Base-by-base conservation (phyloP, 2,888 invertebrate species). In the Athripsodes cinereus region DNA sequence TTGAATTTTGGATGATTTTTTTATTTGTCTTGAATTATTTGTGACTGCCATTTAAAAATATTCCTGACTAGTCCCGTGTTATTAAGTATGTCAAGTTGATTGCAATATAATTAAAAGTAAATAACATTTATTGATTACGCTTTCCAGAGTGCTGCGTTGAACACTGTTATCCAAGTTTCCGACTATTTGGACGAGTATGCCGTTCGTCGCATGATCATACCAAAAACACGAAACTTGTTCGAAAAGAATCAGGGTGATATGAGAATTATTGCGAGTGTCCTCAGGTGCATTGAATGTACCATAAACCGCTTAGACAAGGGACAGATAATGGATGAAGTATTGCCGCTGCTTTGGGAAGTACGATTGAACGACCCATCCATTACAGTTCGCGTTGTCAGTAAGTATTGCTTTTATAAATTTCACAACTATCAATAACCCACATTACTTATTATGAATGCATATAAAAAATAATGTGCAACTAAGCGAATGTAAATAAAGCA, bases 341-440 rank as follows among this genome's bases (percentile, higher is more conserved):
- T 96, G 65, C 96, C 96, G 1, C 82, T 96, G 64, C 80, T 97
- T 31, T 88, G 90, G 69, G 88, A 89, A 66, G 90, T 95, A 67
- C 85, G 89, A 62, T 83, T 94, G 52, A 87, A 87, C 64, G 95
- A 96, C 72, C 90, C 95, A 8, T 91, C 93, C 69, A 88, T 96
- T 66, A 86, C 92, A 65, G 83, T 89, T 71, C 86, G 92, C 72
- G 89, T 95, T 71, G 92, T 96, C 75, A 89, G 96, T 96, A 85
- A 92, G 94, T 92, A 78, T 62, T 56, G 21, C 26, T 52, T 47
- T 47, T 47, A 22, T n/a, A n/a, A n/a, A n/a, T n/a, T n/a, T n/a
- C n/a, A n/a, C n/a, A n/a, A n/a, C n/a, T n/a, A n/a, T n/a, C n/a
- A n/a, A n/a, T n/a, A n/a, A n/a, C n/a, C n/a, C n/a, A n/a, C n/a